Evolutionary conservation across 2,797 vertebrate species (phyloP).

Genomic region (Sebastolobus alascanus): DNA sequence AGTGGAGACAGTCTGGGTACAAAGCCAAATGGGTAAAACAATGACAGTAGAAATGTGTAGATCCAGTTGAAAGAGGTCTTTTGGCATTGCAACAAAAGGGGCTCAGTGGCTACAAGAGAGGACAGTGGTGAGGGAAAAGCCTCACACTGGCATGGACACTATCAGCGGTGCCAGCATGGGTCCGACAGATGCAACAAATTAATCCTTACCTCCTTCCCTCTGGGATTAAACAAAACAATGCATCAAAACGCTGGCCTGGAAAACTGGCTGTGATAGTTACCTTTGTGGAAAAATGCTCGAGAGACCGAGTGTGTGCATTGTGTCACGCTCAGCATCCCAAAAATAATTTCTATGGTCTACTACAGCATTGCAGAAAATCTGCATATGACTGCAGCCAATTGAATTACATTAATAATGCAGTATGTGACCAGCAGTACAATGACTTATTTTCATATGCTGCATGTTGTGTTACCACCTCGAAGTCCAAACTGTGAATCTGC

Average conservation of each 20-base stretch:
- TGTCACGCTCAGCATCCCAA: conserved; percentile 40
- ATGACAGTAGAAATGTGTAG: conserved; percentile 70
- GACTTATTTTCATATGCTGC: conserved; percentile 27
- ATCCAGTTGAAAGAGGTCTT: conserved; percentile 71
- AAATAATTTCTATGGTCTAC: conserved; percentile 47
- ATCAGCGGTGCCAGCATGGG: conserved; percentile 71
- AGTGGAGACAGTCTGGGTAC: conserved; percentile 39
- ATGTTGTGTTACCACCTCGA: conserved; percentile 31
- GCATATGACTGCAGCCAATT: conserved; percentile 53
- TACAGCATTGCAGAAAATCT: conserved; percentile 56
- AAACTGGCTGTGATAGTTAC: conserved; percentile 67
- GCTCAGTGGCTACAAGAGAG: conserved; percentile 67
- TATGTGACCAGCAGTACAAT: conserved; percentile 54
- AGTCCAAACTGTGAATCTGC: conserved; percentile 30
- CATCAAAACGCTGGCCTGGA: conserved; percentile 65
- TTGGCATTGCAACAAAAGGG: conserved; percentile 70
- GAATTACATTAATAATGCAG: conserved; percentile 56
- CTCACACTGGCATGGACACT: conserved; percentile 71
- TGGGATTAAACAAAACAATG: conserved; percentile 78
- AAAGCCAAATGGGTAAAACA: conserved; percentile 66
- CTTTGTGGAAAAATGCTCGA: conserved; percentile 51
- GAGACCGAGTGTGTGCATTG: conserved; percentile 42
- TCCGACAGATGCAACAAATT: conserved; percentile 81
- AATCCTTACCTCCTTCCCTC: conserved; percentile 73
- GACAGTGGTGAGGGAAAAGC: conserved; percentile 62